A percentile compares a stretch with the other conserved stretches of the same genome.
phyloP scores from a whole-genome alignment of 2,888 invertebrate species.

The Chrysolina americana region DNA sequence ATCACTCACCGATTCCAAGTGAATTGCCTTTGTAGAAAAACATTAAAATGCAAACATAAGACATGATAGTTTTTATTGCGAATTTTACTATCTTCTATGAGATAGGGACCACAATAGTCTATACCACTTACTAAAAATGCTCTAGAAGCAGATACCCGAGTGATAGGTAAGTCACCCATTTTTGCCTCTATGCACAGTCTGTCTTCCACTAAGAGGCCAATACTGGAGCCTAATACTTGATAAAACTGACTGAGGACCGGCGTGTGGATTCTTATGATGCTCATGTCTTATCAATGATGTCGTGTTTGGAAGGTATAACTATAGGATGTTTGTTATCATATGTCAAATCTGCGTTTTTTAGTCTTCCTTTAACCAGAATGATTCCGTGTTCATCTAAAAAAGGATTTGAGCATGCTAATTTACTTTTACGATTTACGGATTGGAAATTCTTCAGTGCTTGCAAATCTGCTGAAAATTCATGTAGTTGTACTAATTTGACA shows the following conservation, averaged over 20 bases:
- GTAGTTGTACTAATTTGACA: conserved; percentile 7
- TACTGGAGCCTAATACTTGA: conserved; percentile 8
- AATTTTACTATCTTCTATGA: no score
- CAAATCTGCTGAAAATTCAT: conserved; percentile 32
- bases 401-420: conserved; percentile 6
- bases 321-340: conserved; percentile 13
- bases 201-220: conserved; percentile 17
- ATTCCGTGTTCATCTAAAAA: conserved; percentile 18
- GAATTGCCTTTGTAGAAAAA: no score
- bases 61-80: no score
- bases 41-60: no score
- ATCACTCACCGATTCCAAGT: no score
- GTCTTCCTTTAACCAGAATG: conserved; percentile 20
- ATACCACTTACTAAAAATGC: no score
- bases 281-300: not conserved
- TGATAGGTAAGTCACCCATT: conserved; percentile 6
- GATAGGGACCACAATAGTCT: no score
- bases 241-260: conserved; percentile 4
- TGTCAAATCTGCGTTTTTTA: not conserved
- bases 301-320: conserved; percentile 12
- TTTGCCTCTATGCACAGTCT: not conserved
- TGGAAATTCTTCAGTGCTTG: not conserved
- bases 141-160: not conserved
- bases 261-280: conserved; percentile 23
- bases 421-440: conserved; percentile 1